These are phyloP conservation scores for Uloborus plumipes DNA, from an alignment of 2,888 invertebrate species.

Conservation along the genomic window DNA sequence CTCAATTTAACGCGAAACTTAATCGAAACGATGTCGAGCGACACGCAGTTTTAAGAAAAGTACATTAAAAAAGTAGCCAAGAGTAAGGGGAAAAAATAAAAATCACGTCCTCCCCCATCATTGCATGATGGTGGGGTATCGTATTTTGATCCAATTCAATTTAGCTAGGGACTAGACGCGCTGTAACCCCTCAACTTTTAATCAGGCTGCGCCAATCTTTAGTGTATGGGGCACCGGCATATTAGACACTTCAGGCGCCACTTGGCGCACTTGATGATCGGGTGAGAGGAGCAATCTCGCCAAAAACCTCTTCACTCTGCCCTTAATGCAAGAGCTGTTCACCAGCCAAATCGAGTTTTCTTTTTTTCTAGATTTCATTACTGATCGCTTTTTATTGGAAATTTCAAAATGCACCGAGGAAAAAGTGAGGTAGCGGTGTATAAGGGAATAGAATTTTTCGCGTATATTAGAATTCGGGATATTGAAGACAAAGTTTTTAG, in stretches of 20 bases:
- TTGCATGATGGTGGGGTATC: constrained; percentile 48
- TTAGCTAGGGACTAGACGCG: constrained; percentile 15
- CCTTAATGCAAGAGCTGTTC: background rate
- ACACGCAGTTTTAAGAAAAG: constrained; percentile 10
- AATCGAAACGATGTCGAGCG: constrained; percentile 54
- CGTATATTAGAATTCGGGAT: no score
- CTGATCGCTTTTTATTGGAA: no score
- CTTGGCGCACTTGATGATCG: constrained; percentile 18
- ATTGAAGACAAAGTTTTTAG: no score
- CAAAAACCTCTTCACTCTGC: constrained; percentile 12
- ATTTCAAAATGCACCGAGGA: no score
- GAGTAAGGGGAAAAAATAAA: constrained; percentile 5
- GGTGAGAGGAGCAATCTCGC: constrained; percentile 10
- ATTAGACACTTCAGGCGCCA: constrained; percentile 36
- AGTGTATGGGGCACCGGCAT: constrained; percentile 26
- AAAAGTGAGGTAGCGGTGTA: no score
- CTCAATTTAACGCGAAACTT: constrained; percentile 63
- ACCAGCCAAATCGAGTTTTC: background rate
- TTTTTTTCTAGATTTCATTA: no score
- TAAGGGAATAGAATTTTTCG: no score
- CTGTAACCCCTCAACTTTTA: constrained; percentile 33
- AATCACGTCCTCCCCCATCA: constrained; percentile 24
- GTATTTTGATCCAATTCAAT: constrained; percentile 65
- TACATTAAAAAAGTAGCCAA: constrained; percentile 10
- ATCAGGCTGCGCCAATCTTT: constrained; percentile 52